These are phyloP conservation scores for Nanorana parkeri DNA, from an alignment of 2,113 vertebrate genomes.

Conservation along the genomic window DNA sequence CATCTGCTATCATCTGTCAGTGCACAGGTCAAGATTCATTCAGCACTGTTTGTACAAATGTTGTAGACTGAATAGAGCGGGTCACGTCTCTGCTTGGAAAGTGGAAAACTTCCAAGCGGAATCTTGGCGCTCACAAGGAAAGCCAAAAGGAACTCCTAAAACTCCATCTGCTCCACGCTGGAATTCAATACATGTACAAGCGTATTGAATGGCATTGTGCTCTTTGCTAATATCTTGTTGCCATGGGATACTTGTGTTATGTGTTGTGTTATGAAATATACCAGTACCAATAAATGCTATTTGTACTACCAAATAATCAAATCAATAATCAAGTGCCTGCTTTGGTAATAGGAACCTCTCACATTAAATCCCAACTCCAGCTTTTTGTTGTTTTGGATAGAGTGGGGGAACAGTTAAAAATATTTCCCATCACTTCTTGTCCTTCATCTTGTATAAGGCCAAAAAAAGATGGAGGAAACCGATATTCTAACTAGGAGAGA, in stretches of 20 bases:
- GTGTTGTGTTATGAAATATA: too few relatives aligned
- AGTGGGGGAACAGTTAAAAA: too few relatives aligned
- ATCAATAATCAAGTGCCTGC: too few relatives aligned
- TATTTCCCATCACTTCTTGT: too few relatives aligned
- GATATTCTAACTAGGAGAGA: too few relatives aligned
- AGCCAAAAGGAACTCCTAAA: neutral
- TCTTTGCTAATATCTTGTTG: neutral
- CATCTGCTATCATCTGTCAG: conserved; percentile 44
- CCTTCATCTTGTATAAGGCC: too few relatives aligned
- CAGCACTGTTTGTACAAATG: conserved; percentile 48
- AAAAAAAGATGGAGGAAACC: too few relatives aligned
- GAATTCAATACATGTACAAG: conserved; percentile 4
- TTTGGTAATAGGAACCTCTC: too few relatives aligned
- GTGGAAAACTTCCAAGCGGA: conserved; percentile 14
- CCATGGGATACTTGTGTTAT: neutral
- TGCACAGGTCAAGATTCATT: conserved; percentile 26
- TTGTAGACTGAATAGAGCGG: neutral
- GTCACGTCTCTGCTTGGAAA: conserved; percentile 9
- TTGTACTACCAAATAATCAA: too few relatives aligned
- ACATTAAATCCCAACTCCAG: too few relatives aligned
- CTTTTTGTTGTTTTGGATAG: too few relatives aligned
- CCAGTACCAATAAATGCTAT: too few relatives aligned
- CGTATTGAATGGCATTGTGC: neutral
- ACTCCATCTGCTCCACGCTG: neutral
- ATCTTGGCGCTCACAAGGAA: neutral